Evolutionary conservation across 1,140 invertebrate genomes (phyloP).

Genomic region (Paracyclopina nana): DNA sequence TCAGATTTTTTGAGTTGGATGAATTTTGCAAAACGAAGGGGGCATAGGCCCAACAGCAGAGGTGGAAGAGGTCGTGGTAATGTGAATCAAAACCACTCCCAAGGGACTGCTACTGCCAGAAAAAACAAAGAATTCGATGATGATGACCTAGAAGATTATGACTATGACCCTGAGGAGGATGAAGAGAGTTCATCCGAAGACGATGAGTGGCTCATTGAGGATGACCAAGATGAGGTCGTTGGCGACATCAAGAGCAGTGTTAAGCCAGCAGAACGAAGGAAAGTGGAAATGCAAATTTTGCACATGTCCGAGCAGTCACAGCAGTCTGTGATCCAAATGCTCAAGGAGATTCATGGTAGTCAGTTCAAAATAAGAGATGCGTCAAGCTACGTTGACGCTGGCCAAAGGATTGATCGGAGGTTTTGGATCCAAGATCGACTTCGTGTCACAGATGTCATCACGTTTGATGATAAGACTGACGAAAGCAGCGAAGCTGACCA

Average conservation of each 20-base stretch:
- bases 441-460: neutral
- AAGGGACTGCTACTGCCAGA: too few species aligned
- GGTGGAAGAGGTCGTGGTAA: too few species aligned
- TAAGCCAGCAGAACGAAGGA: neutral
- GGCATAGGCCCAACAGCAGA: too few species aligned
- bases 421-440: slow-evolving; percentile 8
- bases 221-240: too few species aligned
- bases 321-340: neutral
- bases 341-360: neutral
- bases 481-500: neutral
- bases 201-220: too few species aligned
- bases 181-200: too few species aligned
- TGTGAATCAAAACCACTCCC: too few species aligned
- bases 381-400: neutral
- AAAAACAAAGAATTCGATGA: too few species aligned
- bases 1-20: too few species aligned
- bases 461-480: neutral
- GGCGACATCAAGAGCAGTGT: neutral
- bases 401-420: neutral
- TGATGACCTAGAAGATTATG: too few species aligned
- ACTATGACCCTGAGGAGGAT: too few species aligned
- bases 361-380: slow-evolving; percentile 6
- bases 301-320: slow-evolving; percentile 2
- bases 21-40: too few species aligned
- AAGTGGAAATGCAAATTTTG: slow-evolving; percentile 6